phyloP scores from a whole-genome alignment of 2,888 invertebrate genomes.

The Capitulum mitella region DNA sequence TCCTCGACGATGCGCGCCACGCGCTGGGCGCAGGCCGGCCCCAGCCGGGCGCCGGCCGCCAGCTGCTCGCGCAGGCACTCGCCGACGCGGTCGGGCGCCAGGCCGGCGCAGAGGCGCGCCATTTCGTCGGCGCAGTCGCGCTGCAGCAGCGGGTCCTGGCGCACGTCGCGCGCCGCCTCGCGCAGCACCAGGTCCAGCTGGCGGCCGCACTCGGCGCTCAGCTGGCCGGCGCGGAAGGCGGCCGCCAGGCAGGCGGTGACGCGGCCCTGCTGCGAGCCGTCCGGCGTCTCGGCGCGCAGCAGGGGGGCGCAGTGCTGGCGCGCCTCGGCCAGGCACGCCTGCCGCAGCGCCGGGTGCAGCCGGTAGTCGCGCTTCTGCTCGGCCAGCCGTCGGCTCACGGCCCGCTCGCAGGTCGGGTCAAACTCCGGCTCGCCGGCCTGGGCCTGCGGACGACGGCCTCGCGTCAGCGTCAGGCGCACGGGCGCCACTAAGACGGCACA shows the following conservation, averaged over 20 bases:
- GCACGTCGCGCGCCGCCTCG: conserved; percentile 82
- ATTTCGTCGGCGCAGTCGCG: conserved; percentile 85
- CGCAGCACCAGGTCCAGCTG: conserved; percentile 73
- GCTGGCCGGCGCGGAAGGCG: conserved; percentile 30
- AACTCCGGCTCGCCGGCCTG: conserved; percentile 69
- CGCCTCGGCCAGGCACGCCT: conserved; percentile 74
- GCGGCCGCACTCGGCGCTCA: conserved; percentile 66
- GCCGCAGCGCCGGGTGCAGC: conserved; percentile 74
- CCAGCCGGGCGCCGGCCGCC: conserved; percentile 48
- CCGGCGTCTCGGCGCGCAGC: neutral
- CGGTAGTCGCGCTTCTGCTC: conserved; percentile 85
- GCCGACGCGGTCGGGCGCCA: conserved; percentile 51
- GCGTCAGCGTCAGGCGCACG: no score
- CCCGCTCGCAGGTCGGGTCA: conserved; percentile 70
- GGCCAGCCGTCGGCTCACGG: conserved; percentile 80
- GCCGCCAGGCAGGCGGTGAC: neutral
- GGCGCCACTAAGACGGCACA: no score
- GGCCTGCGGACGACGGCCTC: conserved; percentile 53
- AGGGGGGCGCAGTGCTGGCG: conserved; percentile 57
- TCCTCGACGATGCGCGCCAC: conserved; percentile 77
- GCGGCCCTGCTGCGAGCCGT: neutral
- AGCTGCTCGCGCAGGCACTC: conserved; percentile 20
- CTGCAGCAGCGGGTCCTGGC: conserved; percentile 78
- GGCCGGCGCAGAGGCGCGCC: conserved; percentile 76
- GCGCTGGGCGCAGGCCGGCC: conserved; percentile 69